These are phyloP conservation scores for Stigmatopora argus DNA, from an alignment of 2,113 vertebrate species.

Conservation along the genomic window DNA sequence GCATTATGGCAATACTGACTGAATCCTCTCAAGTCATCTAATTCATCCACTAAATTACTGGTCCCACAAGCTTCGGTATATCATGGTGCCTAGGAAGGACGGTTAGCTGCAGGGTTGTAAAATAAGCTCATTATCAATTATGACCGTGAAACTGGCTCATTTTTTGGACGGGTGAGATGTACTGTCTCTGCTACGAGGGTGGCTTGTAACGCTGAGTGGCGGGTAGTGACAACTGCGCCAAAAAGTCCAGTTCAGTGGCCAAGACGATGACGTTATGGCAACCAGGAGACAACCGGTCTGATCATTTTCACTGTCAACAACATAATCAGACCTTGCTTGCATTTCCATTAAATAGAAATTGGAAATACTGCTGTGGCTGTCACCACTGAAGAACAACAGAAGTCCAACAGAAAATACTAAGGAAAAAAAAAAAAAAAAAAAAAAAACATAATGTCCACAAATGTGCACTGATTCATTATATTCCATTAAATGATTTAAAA, in stretches of 20 bases:
- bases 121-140: constrained; percentile 73
- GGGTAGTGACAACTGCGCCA: constrained; percentile 57
- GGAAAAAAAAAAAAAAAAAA: constrained; percentile 7
- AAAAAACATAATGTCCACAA: constrained; percentile 28
- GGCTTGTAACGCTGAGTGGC: constrained; percentile 68
- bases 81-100: constrained; percentile 32
- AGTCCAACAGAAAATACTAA: constrained; percentile 10
- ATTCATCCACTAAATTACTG: constrained; percentile 62
- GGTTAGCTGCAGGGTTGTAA: constrained; percentile 32
- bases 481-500: constrained; percentile 21
- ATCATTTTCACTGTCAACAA: constrained; percentile 44
- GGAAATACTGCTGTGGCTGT: constrained; percentile 59
- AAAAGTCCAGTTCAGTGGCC: constrained; percentile 45
- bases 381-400: constrained; percentile 45
- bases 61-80: constrained; percentile 44
- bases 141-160: constrained; percentile 62
- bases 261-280: constrained; percentile 64
- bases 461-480: constrained; percentile 38
- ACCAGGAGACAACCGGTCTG: constrained; percentile 53
- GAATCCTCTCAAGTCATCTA: constrained; percentile 60
- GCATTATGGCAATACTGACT: constrained; percentile 52
- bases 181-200: constrained; percentile 57
- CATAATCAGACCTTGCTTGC: constrained; percentile 57
- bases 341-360: constrained; percentile 65
- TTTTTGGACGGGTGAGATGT: constrained; percentile 65